These are phyloP conservation scores for Harpegnathos saltator DNA, from an alignment of 1,140 invertebrate genomes.

Conservation along the genomic window DNA sequence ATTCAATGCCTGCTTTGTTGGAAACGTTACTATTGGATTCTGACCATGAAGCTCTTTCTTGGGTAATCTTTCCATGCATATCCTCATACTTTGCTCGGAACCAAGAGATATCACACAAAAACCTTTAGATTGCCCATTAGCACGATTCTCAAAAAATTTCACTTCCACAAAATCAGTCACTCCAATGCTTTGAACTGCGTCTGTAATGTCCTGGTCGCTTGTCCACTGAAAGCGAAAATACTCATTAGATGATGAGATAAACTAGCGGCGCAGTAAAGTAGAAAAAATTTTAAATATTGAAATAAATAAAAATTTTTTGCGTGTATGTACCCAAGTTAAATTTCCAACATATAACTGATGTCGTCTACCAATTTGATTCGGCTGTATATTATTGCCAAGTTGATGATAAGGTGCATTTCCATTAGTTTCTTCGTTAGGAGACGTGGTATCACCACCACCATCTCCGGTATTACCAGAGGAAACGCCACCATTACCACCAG, in stretches of 20 bases:
- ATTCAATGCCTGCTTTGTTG: constrained; percentile 95
- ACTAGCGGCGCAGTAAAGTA: not conserved
- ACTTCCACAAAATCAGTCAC: constrained; percentile 98
- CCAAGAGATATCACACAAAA: constrained; percentile 97
- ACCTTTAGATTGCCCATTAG: constrained; percentile 99
- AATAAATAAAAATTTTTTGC: constrained; percentile 26
- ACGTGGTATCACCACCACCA: constrained; percentile 80
- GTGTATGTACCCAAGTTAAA: constrained; percentile 91
- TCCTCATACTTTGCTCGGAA: constrained; percentile 95
- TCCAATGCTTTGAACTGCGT: constrained; percentile 94
- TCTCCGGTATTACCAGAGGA: constrained; percentile 79
- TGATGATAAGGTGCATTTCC: constrained; percentile 89
- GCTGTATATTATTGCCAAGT: constrained; percentile 89
- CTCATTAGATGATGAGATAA: not conserved
- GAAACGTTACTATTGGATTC: constrained; percentile 96
- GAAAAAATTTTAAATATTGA: not conserved
- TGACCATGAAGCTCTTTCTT: constrained; percentile 98
- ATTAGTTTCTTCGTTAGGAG: constrained; percentile 89
- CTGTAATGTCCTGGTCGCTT: constrained; percentile 97
- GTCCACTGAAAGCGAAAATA: constrained; percentile 93
- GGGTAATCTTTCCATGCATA: constrained; percentile 96
- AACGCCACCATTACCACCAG: constrained; percentile 84
- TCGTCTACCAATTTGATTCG: constrained; percentile 91
- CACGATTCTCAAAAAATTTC: constrained; percentile 99
- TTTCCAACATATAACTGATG: constrained; percentile 98